Evolutionary conservation across 2,888 invertebrate genomes (phyloP).

Genomic region (Pseudanteris insignis): DNA sequence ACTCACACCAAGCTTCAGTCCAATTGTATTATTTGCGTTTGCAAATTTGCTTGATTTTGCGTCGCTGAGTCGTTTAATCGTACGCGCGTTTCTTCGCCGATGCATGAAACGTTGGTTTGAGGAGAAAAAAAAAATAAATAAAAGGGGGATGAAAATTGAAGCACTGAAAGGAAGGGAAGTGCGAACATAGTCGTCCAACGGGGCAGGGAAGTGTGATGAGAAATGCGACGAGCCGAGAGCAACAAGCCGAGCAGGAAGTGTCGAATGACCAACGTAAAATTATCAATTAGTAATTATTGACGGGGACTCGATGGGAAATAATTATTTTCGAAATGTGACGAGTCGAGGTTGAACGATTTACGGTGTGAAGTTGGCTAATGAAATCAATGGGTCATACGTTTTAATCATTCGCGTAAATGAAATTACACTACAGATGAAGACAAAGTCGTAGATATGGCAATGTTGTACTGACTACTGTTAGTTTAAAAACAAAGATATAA

Average conservation of each 20-base stretch:
- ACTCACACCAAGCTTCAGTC: slow-evolving; percentile 29
- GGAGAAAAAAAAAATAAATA: slow-evolving; percentile 4
- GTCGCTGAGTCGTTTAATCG: slow-evolving; percentile 17
- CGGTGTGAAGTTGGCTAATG: no score
- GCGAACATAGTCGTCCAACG: no score
- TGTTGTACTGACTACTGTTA: no score
- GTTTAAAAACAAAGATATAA: no score
- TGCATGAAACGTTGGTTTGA: slow-evolving; percentile 24
- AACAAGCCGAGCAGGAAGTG: slow-evolving; percentile 11
- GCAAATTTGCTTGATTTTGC: slow-evolving; percentile 32
- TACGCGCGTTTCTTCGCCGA: slow-evolving; percentile 22
- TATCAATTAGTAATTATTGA: slow-evolving; percentile 4
- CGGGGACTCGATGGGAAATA: slow-evolving; percentile 23
- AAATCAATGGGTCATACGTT: no score
- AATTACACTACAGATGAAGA: no score
- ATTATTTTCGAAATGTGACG: no score
- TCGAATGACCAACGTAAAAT: slow-evolving; percentile 2
- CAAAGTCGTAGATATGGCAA: no score
- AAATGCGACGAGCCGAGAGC: neutral
- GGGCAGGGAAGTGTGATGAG: slow-evolving; percentile 1
- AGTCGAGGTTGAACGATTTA: no score
- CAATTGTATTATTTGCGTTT: slow-evolving; percentile 36
- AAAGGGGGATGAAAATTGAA: slow-evolving; percentile 8
- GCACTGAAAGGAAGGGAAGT: neutral
- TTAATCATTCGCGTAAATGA: no score